A percentile compares a stretch with the other conserved stretches of the same genome.
Evolutionary conservation across 1,140 invertebrate species (phyloP).

Genomic region (Hetaerina americana): DNA sequence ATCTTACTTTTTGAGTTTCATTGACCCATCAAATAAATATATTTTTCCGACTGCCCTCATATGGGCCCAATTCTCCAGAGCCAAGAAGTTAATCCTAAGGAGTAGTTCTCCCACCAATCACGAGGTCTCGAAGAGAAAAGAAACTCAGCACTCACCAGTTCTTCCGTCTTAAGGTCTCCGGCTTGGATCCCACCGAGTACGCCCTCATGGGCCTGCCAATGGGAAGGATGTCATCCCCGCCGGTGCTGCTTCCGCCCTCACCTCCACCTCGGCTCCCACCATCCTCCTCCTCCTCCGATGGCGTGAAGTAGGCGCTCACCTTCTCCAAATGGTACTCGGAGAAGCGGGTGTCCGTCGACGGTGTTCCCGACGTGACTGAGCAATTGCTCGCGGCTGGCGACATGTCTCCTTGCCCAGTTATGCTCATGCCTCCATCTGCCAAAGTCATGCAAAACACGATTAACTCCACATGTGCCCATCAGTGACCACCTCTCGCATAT

Average conservation of each 20-base stretch:
- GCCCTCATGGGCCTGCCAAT: constrained; percentile 52
- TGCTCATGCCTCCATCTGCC: not conserved
- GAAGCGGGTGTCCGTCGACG: constrained; percentile 44
- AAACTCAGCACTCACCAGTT: not conserved
- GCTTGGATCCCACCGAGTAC: constrained; percentile 74
- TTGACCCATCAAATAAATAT: too few relatives aligned
- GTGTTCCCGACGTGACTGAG: constrained; percentile 59
- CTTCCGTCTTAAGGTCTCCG: constrained; percentile 32
- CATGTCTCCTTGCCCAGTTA: not conserved
- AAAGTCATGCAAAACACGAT: constrained; percentile 4
- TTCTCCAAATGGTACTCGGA: constrained; percentile 52
- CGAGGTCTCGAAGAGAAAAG: constrained; percentile 27
- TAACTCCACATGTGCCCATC: not conserved
- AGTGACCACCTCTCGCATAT: too few relatives aligned
- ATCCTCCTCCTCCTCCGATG: constrained; percentile 39
- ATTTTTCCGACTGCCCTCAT: too few relatives aligned
- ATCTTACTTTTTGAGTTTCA: too few relatives aligned
- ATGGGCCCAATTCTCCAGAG: too few relatives aligned
- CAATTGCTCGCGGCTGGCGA: constrained; percentile 41
- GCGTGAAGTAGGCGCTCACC: constrained; percentile 44
- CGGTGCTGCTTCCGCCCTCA: not conserved
- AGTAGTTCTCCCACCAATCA: too few relatives aligned
- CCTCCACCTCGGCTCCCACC: not conserved
- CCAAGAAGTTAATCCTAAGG: too few relatives aligned
- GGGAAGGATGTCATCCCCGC: constrained; percentile 19